Evolutionary conservation across 2,797 vertebrate species (phyloP).

Genomic region (Peromyscus attwateri): DNA sequence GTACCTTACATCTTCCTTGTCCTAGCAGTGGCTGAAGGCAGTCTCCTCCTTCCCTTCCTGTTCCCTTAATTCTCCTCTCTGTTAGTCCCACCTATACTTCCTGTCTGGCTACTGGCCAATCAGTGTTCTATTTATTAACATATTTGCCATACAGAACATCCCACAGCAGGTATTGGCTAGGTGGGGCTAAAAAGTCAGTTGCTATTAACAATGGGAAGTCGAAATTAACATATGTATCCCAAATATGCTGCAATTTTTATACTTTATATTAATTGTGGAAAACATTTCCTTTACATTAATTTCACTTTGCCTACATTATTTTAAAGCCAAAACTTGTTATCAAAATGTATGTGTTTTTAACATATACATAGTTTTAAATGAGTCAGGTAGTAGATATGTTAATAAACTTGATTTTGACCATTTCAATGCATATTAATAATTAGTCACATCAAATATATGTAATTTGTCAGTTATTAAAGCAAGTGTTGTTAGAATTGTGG

Average conservation of each 20-base stretch:
- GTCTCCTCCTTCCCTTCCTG: no score
- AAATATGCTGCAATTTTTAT: neutral
- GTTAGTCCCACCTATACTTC: no score
- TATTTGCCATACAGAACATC: no score
- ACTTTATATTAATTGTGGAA: neutral
- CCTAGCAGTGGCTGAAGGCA: no score
- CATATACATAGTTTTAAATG: neutral
- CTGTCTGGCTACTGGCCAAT: no score
- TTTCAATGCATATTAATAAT: neutral
- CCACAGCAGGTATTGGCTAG: no score
- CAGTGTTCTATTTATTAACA: no score
- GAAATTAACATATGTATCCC: no score
- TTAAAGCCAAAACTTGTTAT: neutral
- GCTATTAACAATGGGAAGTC: no score
- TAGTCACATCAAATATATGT: neutral
- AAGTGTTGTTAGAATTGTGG: neutral
- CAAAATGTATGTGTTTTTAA: neutral
- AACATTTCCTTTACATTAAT: neutral
- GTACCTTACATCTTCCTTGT: no score
- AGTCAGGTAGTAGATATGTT: neutral
- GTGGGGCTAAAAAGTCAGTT: neutral
- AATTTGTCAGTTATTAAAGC: neutral
- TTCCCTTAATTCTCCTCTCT: no score
- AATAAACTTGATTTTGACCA: neutral
- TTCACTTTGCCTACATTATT: neutral